Base-by-base conservation (phyloP, 2,113 vertebrate species). In the Cephalopholis sonnerati region DNA sequence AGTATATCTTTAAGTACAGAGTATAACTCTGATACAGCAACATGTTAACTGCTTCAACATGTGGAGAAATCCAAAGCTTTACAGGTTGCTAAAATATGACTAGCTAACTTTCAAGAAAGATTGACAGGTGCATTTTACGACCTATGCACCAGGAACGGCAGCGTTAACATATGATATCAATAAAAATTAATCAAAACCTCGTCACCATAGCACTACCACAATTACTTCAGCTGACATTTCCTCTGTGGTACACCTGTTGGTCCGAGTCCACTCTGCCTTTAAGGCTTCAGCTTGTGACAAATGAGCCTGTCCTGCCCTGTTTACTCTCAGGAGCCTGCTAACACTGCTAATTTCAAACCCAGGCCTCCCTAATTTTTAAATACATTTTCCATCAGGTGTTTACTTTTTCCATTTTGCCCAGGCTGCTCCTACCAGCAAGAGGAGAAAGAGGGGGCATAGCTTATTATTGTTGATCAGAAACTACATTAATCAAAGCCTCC, bases 241-340 rank as follows among this genome's bases (percentile, higher is more conserved):
- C 72, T 50, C 77, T 51, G 61, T 46, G 48, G 51, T 3, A 59
- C 44, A 79, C 71, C 79, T 85, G 75, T 66, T 82, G 1, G 2
- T 54, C 20, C 17, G 13, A 36, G 62, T 69, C 50, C 12, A n/a
- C 63, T 83, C 58, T 63, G 70, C 85, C 79, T 84, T 32, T 61
- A 78, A 61, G 77, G 81, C 69, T 81, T 77, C 7, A 39, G 65
- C 70, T 62, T 20, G 3, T 82, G 88, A 91, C 66, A 87, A 90
- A 93, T 92, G 87, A 90, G 75, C 75, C 86, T 82, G 68, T 74
- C 71, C 73, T 55, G n/a, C 64, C 67, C 83, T 51, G 81, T 91
- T 81, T 88, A 82, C 71, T 85, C 78, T 11, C 65, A 84, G 77
- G 83, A 83, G 59, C 75, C 41, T 15, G 46, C 75, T 73, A 72